Base-by-base conservation (phyloP, 2,797 vertebrate genomes). In the Myiothlypis chrysogaster region DNA sequence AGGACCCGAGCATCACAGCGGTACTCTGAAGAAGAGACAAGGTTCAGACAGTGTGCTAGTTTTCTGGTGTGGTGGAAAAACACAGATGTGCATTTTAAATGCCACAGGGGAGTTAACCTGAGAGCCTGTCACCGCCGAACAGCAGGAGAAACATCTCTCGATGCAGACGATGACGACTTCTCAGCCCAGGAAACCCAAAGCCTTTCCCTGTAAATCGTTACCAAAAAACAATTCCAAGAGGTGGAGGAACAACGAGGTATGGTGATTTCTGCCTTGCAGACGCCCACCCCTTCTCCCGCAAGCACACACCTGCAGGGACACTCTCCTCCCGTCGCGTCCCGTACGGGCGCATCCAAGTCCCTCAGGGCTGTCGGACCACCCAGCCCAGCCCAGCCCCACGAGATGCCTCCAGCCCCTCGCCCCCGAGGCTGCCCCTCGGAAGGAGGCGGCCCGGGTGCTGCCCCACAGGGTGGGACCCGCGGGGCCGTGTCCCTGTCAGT, bases 71-170 rank as follows among this genome's bases (percentile, higher is more conserved):
- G 77, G 23, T 71, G 69, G 88, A 75, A 93, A 93, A 95, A 88
- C 63, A 3, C 52, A 90, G 69, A 86, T 91, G 88, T 70, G 83
- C 76, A 43, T 90, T 91, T 86, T 78, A 93, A 95, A 90, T 43
- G 72, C 49, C 93, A 73, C 57, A 8, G 4, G 77, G 50, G 88
- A 96, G 25, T 90, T 71, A 93, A 87, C 56, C 76, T 56, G 84
- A 85, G 71, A 92, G 70, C 49, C 64, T 8, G 25, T 68, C 57
- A 64, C 71, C 69, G 83, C 63, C 1, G 3, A 73, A 76, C 84
- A 63, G 49, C 34, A 57, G 76, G 11, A 89, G 59, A 68, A 91
- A 34, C 68, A 56, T 52, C 55, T 46, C 60, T 60, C 2, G 2
- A 43, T 8, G 44, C 53, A 21, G 41, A 43, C 32, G 76, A 71